phyloP scores from a whole-genome alignment of 1,140 invertebrate species.

The Hyles vespertilio region DNA sequence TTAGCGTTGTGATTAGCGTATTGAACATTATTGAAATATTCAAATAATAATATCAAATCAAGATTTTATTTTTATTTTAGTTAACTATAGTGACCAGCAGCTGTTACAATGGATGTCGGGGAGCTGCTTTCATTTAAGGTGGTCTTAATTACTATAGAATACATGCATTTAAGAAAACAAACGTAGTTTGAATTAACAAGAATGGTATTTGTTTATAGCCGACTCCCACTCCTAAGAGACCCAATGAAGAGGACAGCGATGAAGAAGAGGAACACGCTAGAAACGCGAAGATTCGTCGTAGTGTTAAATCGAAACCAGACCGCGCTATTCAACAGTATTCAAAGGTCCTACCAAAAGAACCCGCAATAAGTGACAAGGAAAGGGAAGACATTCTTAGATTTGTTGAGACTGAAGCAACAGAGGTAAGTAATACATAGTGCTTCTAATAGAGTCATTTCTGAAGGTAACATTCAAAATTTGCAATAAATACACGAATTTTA shows the following conservation, averaged over 20 bases:
- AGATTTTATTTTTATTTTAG: no score
- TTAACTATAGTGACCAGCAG: no score
- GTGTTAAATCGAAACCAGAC: conserved; percentile 75
- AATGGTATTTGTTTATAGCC: conserved; percentile 75
- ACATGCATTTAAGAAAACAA: neutral
- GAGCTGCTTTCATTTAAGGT: conserved; percentile 91
- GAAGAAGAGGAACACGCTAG: conserved; percentile 75
- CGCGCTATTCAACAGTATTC: conserved; percentile 66
- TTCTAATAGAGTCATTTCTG: no score
- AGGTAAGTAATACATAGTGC: conserved; percentile 67
- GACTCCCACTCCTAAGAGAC: conserved; percentile 85
- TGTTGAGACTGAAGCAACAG: conserved; percentile 87
- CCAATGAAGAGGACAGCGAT: conserved; percentile 82
- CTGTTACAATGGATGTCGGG: conserved; percentile 85
- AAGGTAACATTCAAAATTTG: neutral
- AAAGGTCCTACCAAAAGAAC: conserved; percentile 68
- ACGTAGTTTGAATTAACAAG: conserved; percentile 10
- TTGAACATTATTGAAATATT: no score
- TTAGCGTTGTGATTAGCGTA: no score
- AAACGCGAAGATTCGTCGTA: conserved; percentile 74
- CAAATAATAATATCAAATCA: no score
- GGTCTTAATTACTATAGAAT: conserved; percentile 15
- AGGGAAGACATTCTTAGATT: conserved; percentile 87
- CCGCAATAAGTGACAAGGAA: conserved; percentile 83
- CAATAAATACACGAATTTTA: neutral